Evolutionary conservation across 2,797 vertebrate genomes (phyloP), one percentile per base, ranked within the genome.

Genomic region (Phalanger gymnotis): DNA sequence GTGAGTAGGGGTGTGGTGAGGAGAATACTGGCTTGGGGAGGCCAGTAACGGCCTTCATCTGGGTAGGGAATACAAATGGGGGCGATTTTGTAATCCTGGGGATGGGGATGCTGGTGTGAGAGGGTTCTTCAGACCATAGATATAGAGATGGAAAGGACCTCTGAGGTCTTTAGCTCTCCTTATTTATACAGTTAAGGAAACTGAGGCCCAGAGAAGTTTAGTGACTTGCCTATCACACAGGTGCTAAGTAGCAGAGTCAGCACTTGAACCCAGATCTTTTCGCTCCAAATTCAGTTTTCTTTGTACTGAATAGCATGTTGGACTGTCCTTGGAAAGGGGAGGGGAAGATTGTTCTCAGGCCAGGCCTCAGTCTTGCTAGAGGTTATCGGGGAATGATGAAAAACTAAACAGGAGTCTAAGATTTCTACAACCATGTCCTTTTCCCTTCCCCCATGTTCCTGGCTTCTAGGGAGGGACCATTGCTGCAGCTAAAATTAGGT

Each of bases 401-500:
- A 54, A 40, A 55, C 55, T 53, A 51, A 40, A 55, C 58, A 58
- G 31, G n/a, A 95, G 93, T 96, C 91, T 40, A 81, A 94, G 55
- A 93, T 87, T 40, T 66, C 57, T 90, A 66, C 90, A 95, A 92
- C 95, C 92, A 90, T 52, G 47, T 47, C 25, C 9, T 55, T 34
- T 87, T n/a, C 47, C 27, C 1, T 16, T 91, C 81, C 58, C 55
- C 30, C 19, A 81, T 2, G 4, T 73, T 96, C 92, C 90, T 90
- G 91, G 92, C 93, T 95, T 93, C 90, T 57, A 4, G 55, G 52
- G 52, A 87, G 66, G 47, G 54, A 95, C 16, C 7, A 73, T 92
- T 0, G 0, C 47, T 90, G 95, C 93, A 96, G 93, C 97, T 98
- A 98, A 98, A 98, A 97, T 98, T 98, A 98, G 98, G 98, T 97